These are phyloP conservation scores for Clarias fuscus DNA, from an alignment of 2,797 vertebrate genomes.

Conservation along the genomic window DNA sequence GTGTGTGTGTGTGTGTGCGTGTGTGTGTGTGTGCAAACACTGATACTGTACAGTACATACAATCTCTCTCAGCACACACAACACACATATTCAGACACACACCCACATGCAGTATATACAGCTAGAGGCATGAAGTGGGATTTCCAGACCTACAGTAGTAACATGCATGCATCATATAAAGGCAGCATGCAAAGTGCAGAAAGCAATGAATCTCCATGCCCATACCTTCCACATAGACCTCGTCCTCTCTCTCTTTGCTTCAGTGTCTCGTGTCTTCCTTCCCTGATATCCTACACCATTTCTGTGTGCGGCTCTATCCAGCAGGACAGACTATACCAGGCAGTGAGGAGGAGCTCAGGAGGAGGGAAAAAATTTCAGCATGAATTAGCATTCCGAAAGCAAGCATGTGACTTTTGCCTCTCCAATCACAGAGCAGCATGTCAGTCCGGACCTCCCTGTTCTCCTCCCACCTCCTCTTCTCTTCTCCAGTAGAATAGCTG, in stretches of 20 bases:
- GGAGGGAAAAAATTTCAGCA: slow-evolving; percentile 48
- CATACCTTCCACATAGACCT: slow-evolving; percentile 55
- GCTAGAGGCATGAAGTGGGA: slow-evolving; percentile 6
- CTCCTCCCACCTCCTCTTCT: slow-evolving; percentile 41
- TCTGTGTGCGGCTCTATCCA: slow-evolving; percentile 57
- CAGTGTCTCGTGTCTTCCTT: slow-evolving; percentile 48
- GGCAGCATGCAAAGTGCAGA: slow-evolving; percentile 25
- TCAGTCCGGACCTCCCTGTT: slow-evolving; percentile 49
- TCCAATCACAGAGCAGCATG: slow-evolving; percentile 50
- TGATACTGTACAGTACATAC: slow-evolving; percentile 31
- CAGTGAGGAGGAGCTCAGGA: slow-evolving; percentile 55
- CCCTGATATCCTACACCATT: slow-evolving; percentile 63
- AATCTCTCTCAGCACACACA: not conserved
- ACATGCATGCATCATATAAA: slow-evolving; percentile 24
- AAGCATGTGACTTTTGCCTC: slow-evolving; percentile 55
- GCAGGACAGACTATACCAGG: slow-evolving; percentile 57
- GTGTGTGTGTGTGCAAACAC: slow-evolving; percentile 3
- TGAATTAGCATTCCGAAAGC: slow-evolving; percentile 65
- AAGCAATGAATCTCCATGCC: slow-evolving; percentile 46
- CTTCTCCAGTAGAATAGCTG: slow-evolving; percentile 49
- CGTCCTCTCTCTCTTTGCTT: slow-evolving; percentile 49
- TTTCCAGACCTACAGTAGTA: not conserved
- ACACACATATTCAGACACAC: slow-evolving; percentile 2
- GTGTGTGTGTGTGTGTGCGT: slow-evolving; percentile 14
- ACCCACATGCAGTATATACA: not conserved